These are phyloP conservation scores for Sebastes flavidus DNA, from an alignment of 2,797 vertebrate genomes.

Conservation along the genomic window DNA sequence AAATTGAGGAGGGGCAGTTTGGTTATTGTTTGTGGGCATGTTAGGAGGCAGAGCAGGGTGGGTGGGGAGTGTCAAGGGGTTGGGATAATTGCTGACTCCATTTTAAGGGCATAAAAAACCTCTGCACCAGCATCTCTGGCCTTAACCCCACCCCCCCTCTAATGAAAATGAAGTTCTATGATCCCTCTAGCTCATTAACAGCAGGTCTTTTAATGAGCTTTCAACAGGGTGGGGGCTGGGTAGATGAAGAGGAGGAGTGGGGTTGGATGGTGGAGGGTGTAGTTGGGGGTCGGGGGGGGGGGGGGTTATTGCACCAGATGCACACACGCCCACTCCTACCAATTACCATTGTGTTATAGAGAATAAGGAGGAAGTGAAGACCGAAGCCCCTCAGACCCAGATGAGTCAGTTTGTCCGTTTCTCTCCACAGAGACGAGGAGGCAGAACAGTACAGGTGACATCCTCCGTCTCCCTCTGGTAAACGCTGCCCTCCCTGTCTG, in stretches of 20 bases:
- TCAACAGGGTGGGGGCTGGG: constrained; percentile 81
- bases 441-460: constrained; percentile 56
- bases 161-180: constrained; percentile 83
- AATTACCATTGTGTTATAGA: constrained; percentile 80
- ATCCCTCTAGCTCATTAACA: constrained; percentile 88
- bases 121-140: constrained; percentile 77
- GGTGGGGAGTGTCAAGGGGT: constrained; percentile 72
- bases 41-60: constrained; percentile 56
- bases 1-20: constrained; percentile 30
- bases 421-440: constrained; percentile 56
- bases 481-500: constrained; percentile 36
- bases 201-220: constrained; percentile 87
- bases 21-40: constrained; percentile 69
- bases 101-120: constrained; percentile 81
- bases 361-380: constrained; percentile 66
- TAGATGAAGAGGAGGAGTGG: constrained; percentile 62
- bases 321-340: constrained; percentile 80
- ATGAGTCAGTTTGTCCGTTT: constrained; percentile 62
- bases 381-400: constrained; percentile 52
- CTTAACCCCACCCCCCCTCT: constrained; percentile 62
- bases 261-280: constrained; percentile 13
- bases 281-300: constrained; percentile 1
- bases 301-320: constrained; percentile 80
- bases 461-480: constrained; percentile 45
- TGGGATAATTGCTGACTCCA: constrained; percentile 82